Evolutionary conservation across 2,888 invertebrate genomes (phyloP).

Genomic region (Acrocera orbiculus): DNA sequence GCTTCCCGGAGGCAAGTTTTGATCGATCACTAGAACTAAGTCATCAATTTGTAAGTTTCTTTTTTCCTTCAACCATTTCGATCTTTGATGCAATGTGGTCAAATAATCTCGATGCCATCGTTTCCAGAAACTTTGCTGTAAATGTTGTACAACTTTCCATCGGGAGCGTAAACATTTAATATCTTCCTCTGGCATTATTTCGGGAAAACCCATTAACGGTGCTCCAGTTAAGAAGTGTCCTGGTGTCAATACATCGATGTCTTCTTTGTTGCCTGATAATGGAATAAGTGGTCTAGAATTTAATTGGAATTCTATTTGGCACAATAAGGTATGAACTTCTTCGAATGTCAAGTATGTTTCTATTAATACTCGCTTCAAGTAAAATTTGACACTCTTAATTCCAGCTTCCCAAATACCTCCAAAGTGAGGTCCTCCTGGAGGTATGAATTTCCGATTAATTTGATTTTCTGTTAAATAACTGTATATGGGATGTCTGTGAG

Average conservation of each 20-base stretch:
- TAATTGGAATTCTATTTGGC: conserved; percentile 11
- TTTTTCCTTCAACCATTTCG: too few species aligned
- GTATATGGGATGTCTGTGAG: neutral
- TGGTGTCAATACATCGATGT: conserved; percentile 2
- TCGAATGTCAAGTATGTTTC: conserved; percentile 5
- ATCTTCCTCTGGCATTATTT: neutral
- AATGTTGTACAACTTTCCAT: conserved; percentile 1
- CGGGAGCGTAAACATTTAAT: neutral
- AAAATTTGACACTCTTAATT: conserved; percentile 2
- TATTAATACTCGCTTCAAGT: neutral
- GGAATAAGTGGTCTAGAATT: conserved; percentile 1
- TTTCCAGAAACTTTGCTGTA: conserved; percentile 1
- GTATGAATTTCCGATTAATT: conserved; percentile 14
- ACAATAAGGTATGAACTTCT: conserved; percentile 14
- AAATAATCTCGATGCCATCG: conserved; percentile 1
- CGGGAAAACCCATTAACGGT: neutral
- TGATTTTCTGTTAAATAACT: neutral
- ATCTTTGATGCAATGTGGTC: neutral
- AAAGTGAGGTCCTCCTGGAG: conserved; percentile 2
- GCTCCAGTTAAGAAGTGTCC: conserved; percentile 2
- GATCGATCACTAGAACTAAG: too few species aligned
- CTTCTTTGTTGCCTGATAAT: neutral
- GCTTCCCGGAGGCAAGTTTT: too few species aligned
- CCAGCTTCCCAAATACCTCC: conserved; percentile 5
- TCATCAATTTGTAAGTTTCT: too few species aligned